Base-by-base conservation (phyloP, 64 coral and sea anemone genomes). In the Montipora cactus region DNA sequence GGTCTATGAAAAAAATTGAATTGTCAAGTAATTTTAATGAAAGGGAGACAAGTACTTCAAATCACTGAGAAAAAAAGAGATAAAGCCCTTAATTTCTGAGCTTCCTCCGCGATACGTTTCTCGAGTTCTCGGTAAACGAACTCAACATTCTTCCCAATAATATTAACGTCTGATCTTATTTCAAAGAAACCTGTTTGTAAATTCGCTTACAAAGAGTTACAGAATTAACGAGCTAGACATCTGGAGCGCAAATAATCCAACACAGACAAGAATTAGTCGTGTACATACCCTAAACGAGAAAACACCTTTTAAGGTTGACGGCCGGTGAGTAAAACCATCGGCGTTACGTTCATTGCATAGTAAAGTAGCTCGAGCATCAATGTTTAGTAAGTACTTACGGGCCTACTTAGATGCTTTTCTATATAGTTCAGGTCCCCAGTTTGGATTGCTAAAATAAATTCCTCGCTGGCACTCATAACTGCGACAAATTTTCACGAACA, bases 381-480 rank as follows among this genome's bases (percentile, higher is more conserved):
- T 1, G 2, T 22, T 1, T 5, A 69, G 9, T 22, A 49, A 69
- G 9, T 22, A 49, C 82, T 72, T 12, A 86, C 82, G 5, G 82
- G 82, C 47, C 82, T 86, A 7, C 37, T 86, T 19, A 86, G 66
- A 51, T 86, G 82, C 46, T 86, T 86, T 50, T 86, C 82, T 21
- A 86, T 68, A 20, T 86, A 86, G 6, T 49, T 0, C 7, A 86
- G 67, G 46, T 86, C 82, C 15, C 82, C 82, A 86, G 64, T 50
- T 49, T 86, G 82, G 19, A 86, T 86, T 2, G 82, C 82, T 8
- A n/a, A 44, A 9, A 86, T 86, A 52, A 86, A 86, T 47, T 71
- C 13, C 19, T 86, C 82, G 19, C 82, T 86, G 3, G 82, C 82
- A 46, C 82, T 86, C 82, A 86, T 86, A 64, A 8, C 47, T 19